phyloP scores from a whole-genome alignment of 1,140 invertebrate species.

The Euschistus heros region DNA sequence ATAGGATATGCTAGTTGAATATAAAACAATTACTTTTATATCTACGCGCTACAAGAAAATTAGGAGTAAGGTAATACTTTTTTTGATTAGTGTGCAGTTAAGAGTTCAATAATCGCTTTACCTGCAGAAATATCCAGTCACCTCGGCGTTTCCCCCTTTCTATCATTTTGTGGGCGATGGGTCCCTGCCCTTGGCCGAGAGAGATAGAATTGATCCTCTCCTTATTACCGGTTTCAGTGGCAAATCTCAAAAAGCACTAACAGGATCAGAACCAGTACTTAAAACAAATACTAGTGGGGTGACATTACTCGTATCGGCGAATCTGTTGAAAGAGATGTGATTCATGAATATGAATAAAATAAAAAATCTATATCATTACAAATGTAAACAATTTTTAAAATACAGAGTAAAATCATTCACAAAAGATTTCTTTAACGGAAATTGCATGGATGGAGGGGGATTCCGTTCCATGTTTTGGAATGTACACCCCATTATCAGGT shows the following conservation, averaged over 20 bases:
- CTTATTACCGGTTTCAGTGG: conserved; percentile 62
- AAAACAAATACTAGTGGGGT: conserved; percentile 80
- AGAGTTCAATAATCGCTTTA: conserved; percentile 26
- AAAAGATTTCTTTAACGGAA: no score
- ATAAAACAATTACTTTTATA: no score
- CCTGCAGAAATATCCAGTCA: conserved; percentile 75
- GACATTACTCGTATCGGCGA: conserved; percentile 54
- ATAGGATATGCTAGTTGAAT: no score
- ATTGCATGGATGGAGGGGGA: no score
- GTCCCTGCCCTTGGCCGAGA: conserved; percentile 80
- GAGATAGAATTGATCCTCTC: conserved; percentile 74
- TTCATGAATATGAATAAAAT: background rate
- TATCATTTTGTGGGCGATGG: conserved; percentile 70
- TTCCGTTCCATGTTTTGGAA: no score
- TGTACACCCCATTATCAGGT: no score
- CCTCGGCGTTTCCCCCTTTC: conserved; percentile 54
- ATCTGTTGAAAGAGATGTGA: conserved; percentile 40
- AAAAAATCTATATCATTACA: background rate
- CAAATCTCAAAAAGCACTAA: conserved; percentile 68
- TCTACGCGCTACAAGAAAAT: no score
- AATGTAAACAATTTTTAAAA: background rate
- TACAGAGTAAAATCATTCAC: background rate
- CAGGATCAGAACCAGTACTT: conserved; percentile 85
- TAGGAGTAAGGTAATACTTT: no score
- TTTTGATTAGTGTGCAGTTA: no score